Evolutionary conservation across 2,797 vertebrate species (phyloP).

Genomic region (Scleropages formosus): DNA sequence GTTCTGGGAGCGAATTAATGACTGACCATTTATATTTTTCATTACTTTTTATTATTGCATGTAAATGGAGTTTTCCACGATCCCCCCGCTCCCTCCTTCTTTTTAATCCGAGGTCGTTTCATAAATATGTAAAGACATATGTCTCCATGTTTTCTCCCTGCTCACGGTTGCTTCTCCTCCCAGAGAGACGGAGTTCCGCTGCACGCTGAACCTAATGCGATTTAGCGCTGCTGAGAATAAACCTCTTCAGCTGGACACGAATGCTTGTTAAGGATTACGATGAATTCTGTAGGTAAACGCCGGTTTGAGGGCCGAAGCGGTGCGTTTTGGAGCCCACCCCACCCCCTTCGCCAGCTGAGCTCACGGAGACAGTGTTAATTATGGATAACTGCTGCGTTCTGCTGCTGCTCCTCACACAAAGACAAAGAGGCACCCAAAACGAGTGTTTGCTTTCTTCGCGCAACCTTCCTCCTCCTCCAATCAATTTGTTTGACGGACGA

Average conservation of each 20-base stretch:
- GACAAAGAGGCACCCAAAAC: neutral
- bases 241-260: constrained; percentile 24
- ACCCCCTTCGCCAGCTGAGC: neutral
- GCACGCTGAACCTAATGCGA: constrained; percentile 32
- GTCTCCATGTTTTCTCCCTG: constrained; percentile 18
- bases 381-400: neutral
- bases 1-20: constrained; percentile 52
- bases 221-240: constrained; percentile 22
- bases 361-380: neutral
- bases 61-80: constrained; percentile 41
- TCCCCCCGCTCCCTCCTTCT: neutral
- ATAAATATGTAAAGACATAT: constrained; percentile 36
- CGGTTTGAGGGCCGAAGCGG: neutral
- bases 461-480: neutral
- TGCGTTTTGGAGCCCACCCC: neutral
- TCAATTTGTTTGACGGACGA: neutral
- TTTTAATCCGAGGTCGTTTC: constrained; percentile 30
- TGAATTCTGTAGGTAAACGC: neutral
- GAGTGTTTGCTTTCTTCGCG: neutral
- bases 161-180: neutral
- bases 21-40: constrained; percentile 51
- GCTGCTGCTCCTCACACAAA: neutral
- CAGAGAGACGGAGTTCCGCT: constrained; percentile 15
- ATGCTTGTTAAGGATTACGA: constrained; percentile 30
- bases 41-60: constrained; percentile 49